Percentiles rank a stretch among this genome's conserved stretches.
phyloP scores from a whole-genome alignment of 2,888 invertebrate genomes.

The Pecten maximus region DNA sequence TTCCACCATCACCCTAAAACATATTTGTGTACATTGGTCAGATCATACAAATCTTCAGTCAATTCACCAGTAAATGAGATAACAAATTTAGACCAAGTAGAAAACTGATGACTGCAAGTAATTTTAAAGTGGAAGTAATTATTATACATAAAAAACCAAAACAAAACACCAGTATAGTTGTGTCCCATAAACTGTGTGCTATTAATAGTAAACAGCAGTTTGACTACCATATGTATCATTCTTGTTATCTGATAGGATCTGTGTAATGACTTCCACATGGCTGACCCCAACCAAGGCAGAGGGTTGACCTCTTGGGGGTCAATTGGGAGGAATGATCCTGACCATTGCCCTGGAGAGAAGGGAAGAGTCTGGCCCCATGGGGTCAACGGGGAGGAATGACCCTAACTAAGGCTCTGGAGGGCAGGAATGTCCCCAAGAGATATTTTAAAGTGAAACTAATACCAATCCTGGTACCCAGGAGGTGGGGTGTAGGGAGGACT shows the following conservation, averaged over 20 bases:
- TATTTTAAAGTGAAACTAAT: too few species aligned
- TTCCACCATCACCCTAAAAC: conserved; percentile 14
- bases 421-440: not conserved
- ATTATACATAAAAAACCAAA: not conserved
- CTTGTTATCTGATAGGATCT: not conserved
- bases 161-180: not conserved
- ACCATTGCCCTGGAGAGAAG: not conserved
- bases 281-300: not conserved
- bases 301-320: not conserved
- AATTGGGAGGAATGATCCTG: not conserved
- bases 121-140: not conserved
- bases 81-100: not conserved
- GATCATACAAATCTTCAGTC: not conserved
- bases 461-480: too few species aligned
- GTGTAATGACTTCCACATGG: conserved; percentile 15
- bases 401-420: not conserved
- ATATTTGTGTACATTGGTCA: not conserved
- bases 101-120: not conserved
- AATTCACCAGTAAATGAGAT: not conserved
- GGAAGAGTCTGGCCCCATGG: not conserved
- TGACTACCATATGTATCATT: not conserved
- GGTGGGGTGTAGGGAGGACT: not conserved
- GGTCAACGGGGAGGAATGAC: not conserved
- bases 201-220: not conserved
- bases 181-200: not conserved